Evolutionary conservation across 2,797 vertebrate genomes (phyloP).

Genomic region (Nannoperca obscura): DNA sequence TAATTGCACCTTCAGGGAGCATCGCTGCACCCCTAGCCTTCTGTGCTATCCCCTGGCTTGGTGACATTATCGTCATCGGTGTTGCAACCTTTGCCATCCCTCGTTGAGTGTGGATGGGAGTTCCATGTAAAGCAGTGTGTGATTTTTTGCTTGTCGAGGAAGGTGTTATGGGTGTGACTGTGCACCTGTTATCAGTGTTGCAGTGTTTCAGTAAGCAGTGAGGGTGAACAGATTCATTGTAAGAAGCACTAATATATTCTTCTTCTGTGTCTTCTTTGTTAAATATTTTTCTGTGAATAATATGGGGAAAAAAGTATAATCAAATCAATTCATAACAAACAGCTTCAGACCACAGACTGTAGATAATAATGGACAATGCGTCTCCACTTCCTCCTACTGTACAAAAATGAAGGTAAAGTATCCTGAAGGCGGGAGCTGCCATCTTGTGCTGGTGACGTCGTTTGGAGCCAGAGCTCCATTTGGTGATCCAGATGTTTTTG

Average conservation of each 20-base stretch:
- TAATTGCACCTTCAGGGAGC: slow-evolving; percentile 81
- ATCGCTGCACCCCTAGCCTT: slow-evolving; percentile 32
- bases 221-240: background rate
- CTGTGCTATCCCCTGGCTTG: slow-evolving; percentile 60
- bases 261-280: background rate
- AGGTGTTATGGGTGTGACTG: background rate
- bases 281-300: background rate
- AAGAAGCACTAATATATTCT: background rate
- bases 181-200: background rate
- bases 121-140: background rate
- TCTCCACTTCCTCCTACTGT: no score
- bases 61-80: slow-evolving; percentile 64
- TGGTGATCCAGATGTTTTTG: no score
- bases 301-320: background rate
- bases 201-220: background rate
- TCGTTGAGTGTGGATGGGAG: background rate
- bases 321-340: background rate
- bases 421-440: no score
- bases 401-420: no score
- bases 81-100: slow-evolving; percentile 41
- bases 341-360: background rate
- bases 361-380: no score
- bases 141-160: slow-evolving; percentile 5
- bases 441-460: no score
- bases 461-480: no score